Evolutionary conservation across 2,113 vertebrate genomes (phyloP), one percentile per base, ranked within the genome.

Genomic region (Platichthys flesus): DNA sequence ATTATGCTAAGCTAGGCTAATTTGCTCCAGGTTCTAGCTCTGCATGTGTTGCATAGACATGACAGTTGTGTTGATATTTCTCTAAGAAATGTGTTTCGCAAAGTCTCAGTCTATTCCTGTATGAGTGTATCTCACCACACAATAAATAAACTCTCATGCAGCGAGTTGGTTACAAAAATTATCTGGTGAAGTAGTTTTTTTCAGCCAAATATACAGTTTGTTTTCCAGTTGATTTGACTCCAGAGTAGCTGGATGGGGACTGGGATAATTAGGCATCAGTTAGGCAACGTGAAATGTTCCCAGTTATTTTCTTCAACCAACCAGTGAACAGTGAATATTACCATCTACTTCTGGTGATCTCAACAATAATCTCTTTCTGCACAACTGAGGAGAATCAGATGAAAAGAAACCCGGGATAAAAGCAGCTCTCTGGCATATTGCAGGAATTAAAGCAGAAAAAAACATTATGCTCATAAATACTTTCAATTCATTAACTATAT

Each of bases 1-100:
- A 12, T 66, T 13, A 5, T 78, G 71, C 75, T 67, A 82, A 79
- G 67, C 58, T 82, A 76, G 15, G 67, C 24, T 73, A 76, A 69
- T 12, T 1, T 12, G 21, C 54, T 56, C 23, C 23, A 49, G 45
- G 0, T 42, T 42, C 12, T 42, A 42, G 40, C 40, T 13, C 40
- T 9, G 12, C 40, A 13, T 42, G 13, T 42, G 40, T 42, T 42
- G 40, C 12, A 42, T 42, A 42, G 40, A 42, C 40, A 42, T 42
- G 40, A 42, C 13, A 42, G 40, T 42, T 10, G 40, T 13, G 12
- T 13, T 42, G 12, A 42, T 42, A 42, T 10, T 40, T 9, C 40
- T 40, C 40, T 3, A 40, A 31, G 31, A 31, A 31, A 31, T 31
- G 31, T 31, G 31, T 31, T 7, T 31, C 31, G 31, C 31, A 31